Evolutionary conservation across 1,140 invertebrate genomes (phyloP), one percentile per base, ranked within the genome.

Genomic region (Penaeus chinensis): DNA sequence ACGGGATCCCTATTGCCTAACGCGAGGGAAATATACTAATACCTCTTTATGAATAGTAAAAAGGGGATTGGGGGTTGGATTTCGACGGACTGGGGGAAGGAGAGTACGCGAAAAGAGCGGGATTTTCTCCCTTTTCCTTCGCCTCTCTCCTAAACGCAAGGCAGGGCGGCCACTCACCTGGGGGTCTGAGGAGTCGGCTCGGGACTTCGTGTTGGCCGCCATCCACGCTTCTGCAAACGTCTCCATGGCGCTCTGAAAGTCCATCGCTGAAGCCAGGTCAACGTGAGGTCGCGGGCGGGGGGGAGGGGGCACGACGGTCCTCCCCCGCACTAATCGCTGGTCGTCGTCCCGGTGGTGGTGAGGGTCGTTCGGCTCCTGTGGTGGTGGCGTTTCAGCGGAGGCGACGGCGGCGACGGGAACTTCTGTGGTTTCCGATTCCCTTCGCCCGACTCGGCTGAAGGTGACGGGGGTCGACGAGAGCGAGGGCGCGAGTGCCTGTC

Each of bases 161-260:
- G 47, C 2, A 78, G 76, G 47, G 76, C 24, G 76, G 47, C 37
- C 32, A 78, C 91, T 91, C 90, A 92, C 92, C 92, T 92, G 92
- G 7, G 79, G 89, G 63, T 90, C 90, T 62, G 91, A 90, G 79
- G 91, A 90, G 63, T 91, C 80, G 91, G 91, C 63, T 91, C 91
- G 77, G 92, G 82, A 93, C 92, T 96, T 96, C 90, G 96, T 96
- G 92, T 97, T 98, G 92, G 97, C 97, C 85, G 97, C 97, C 91
- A 97, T 96, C 97, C 97, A 98, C 90, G 97, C 97, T 93, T 98
- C 97, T 81, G 97, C 97, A 92, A 98, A 98, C 90, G 97, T 98
- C 94, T 98, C 97, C 97, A 98, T 98, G 90, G 97, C 97, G 94
- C 96, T 97, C 94, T 98, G 96, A 95, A 98, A 97, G 95, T 98